Evolutionary conservation across 2,888 invertebrate genomes (phyloP), one percentile per base, ranked within the genome.

Genomic region (Scaptomyza parva): DNA sequence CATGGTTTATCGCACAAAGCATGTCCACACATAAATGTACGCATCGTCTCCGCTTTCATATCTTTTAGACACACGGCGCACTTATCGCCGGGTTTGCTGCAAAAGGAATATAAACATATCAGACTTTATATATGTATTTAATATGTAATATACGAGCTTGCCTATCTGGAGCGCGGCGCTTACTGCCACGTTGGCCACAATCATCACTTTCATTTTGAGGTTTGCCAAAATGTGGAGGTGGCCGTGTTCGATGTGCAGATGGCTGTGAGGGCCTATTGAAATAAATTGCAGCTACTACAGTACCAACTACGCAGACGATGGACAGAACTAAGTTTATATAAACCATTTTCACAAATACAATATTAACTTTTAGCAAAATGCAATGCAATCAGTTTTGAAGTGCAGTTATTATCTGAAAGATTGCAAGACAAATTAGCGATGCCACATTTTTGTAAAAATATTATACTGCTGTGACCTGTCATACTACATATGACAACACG

Each of bases 1-100:
- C 83, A 83, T 0, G 9, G 41, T 0, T 0, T 0, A 2, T 18
- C n/a, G 33, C 86, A 71, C 41, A 83, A 3, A 0, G 84, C 74
- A 63, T 83, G 83, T 0, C 63, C 66, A 39, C 83, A 83, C 6
- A n/a, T 17, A 69, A 83, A 70, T 5, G 1, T 22, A 0, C 40
- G 58, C 68, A 83, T 76, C 1, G 48, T 20, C 0, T 4, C 28
- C 0, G 0, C 5, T 3, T 3, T 26, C 78, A 75, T 68, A 0
- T 6, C 5, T 0, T 18, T 0, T 0, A 24, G 45, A 5, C 83
- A 86, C 5, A 71, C 0, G 0, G 51, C 0, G 44, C 83, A 83
- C 1, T 2, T 63, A 28, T 83, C 80, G 4, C 70, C 73, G 5
- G 78, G 52, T 8, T 40, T 4, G 33, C 83, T 83, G 24, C 7